Evolutionary conservation across 2,797 vertebrate species (phyloP).

Genomic region (Anomalospiza imberbis): DNA sequence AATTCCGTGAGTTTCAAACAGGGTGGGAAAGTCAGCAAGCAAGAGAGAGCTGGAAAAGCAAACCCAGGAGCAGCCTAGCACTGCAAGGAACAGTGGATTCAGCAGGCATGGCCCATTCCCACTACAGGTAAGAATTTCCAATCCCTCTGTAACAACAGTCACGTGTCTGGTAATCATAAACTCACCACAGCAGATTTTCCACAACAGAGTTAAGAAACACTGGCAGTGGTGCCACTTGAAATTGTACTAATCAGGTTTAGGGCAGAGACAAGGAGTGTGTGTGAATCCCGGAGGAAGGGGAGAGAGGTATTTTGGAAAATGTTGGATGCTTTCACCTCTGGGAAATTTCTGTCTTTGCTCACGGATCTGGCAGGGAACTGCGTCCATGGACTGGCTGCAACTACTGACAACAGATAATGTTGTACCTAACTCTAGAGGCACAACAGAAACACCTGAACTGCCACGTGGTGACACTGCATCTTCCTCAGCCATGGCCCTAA

Average conservation of each 20-base stretch:
- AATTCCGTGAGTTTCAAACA: not conserved
- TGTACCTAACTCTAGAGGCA: not conserved
- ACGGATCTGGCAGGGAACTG: not conserved
- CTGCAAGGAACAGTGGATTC: fast-evolving
- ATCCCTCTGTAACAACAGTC: not conserved
- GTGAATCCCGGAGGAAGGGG: not conserved
- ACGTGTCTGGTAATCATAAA: not conserved
- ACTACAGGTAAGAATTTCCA: not conserved
- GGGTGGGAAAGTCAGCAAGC: not conserved
- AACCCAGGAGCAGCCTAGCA: not conserved
- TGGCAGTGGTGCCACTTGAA: not conserved
- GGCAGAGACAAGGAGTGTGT: not conserved
- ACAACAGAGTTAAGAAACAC: not conserved
- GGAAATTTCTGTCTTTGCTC: not conserved
- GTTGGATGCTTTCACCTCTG: not conserved
- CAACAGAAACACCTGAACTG: not conserved
- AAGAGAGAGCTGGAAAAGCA: not conserved
- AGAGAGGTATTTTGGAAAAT: not conserved
- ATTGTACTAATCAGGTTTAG: not conserved
- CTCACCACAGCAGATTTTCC: not conserved
- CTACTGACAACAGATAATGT: not conserved
- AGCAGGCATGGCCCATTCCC: not conserved
- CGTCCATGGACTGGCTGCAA: not conserved
- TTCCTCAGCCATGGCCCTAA: not conserved
- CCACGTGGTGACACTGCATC: fast-evolving